phyloP scores from a whole-genome alignment of 2,113 vertebrate species.

The Chlamydotis undulata region DNA sequence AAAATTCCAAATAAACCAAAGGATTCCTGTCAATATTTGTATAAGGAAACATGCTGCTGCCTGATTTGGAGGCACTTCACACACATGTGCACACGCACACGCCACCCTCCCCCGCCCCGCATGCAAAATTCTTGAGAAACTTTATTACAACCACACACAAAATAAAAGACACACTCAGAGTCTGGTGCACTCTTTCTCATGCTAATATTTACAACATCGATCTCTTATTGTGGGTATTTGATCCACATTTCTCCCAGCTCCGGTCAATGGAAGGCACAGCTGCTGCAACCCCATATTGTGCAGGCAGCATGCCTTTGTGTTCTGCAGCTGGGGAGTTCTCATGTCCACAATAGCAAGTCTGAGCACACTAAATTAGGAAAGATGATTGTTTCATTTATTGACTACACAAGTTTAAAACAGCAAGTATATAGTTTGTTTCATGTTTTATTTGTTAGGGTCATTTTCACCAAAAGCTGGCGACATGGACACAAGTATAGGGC shows the following conservation, averaged over 20 bases:
- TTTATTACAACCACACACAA: slow-evolving; percentile 12
- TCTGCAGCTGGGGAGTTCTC: slow-evolving; percentile 72
- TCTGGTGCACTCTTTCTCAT: slow-evolving; percentile 65
- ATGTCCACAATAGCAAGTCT: slow-evolving; percentile 55
- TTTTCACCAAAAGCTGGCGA: slow-evolving; percentile 57
- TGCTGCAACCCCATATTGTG: slow-evolving; percentile 45
- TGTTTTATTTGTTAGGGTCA: slow-evolving; percentile 72
- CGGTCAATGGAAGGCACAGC: slow-evolving; percentile 53
- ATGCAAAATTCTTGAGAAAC: slow-evolving; percentile 48
- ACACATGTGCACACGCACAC: background rate
- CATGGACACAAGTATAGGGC: slow-evolving; percentile 35
- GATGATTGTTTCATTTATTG: slow-evolving; percentile 64
- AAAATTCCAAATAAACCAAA: slow-evolving; percentile 70
- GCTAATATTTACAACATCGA: slow-evolving; percentile 59
- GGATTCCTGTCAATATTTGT: slow-evolving; percentile 80
- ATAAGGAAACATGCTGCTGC: slow-evolving; percentile 69
- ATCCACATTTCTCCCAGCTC: slow-evolving; percentile 19
- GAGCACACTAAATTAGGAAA: slow-evolving; percentile 57
- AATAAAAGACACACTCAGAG: background rate
- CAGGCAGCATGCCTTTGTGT: slow-evolving; percentile 51
- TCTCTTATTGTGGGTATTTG: slow-evolving; percentile 31
- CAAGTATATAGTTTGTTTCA: slow-evolving; percentile 56
- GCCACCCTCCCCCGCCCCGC: no score
- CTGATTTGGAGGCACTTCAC: slow-evolving; percentile 29
- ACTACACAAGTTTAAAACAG: slow-evolving; percentile 54